Conservation (phyloP, 2,888 invertebrate species). For the Junonia oenone region DNA sequence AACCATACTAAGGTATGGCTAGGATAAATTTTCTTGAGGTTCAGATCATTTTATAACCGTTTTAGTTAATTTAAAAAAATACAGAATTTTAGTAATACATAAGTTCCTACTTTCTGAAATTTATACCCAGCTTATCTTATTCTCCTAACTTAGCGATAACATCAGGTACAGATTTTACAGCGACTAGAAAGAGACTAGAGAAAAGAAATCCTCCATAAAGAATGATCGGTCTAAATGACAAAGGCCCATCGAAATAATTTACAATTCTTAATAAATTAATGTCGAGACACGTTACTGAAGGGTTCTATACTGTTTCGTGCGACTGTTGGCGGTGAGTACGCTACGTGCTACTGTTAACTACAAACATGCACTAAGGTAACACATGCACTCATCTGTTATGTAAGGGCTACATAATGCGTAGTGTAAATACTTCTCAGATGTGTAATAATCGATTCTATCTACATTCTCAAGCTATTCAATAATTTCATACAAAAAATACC, state of each 20-base stretch:
- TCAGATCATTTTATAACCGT: too few relatives aligned
- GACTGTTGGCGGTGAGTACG: background rate
- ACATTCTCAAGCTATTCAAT: background rate
- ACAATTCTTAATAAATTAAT: too few relatives aligned
- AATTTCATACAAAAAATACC: background rate
- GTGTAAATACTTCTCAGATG: slow-evolving; percentile 7
- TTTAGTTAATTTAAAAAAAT: too few relatives aligned
- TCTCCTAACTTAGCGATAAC: too few relatives aligned
- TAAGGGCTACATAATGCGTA: slow-evolving; percentile 1
- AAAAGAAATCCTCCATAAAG: background rate
- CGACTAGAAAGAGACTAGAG: slow-evolving; percentile 6
- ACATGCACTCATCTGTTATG: slow-evolving; percentile 1
- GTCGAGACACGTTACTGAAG: background rate
- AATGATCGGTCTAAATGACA: background rate
- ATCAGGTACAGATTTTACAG: background rate
- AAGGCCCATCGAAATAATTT: background rate
- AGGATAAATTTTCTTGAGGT: too few relatives aligned
- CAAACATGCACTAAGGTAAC: slow-evolving; percentile 21
- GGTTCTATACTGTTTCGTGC: background rate
- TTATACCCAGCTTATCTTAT: too few relatives aligned
- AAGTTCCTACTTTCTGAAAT: too few relatives aligned
- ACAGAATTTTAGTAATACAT: too few relatives aligned
- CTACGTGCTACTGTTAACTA: slow-evolving; percentile 7
- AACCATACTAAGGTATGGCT: too few relatives aligned
- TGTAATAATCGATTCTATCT: background rate